phyloP scores from a whole-genome alignment of 2,797 vertebrate genomes.

The Spinus olivaceus region DNA sequence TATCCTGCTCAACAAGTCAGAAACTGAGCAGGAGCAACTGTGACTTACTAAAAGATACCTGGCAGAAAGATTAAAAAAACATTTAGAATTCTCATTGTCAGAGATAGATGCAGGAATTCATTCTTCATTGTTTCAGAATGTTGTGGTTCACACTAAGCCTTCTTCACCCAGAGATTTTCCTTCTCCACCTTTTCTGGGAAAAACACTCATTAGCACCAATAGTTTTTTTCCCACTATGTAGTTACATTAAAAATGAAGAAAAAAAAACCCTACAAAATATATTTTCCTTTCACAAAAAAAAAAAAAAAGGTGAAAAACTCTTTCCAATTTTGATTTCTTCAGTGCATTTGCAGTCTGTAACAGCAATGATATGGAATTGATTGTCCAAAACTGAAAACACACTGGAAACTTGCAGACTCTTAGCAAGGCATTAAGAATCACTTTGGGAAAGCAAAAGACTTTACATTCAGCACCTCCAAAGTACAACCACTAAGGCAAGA shows the following conservation, averaged over 20 bases:
- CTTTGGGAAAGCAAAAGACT: background rate
- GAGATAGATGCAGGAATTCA: background rate
- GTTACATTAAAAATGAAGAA: background rate
- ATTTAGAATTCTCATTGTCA: background rate
- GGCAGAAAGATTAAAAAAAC: background rate
- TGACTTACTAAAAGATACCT: background rate
- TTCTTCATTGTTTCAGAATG: background rate
- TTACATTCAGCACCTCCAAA: background rate
- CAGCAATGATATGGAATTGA: background rate
- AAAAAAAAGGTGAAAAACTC: background rate
- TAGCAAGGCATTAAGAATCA: background rate
- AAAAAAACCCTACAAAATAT: background rate
- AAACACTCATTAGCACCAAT: background rate
- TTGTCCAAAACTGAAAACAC: background rate
- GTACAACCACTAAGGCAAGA: background rate
- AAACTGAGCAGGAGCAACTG: background rate
- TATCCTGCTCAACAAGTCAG: background rate
- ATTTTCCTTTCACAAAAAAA: background rate
- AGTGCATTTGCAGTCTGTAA: background rate
- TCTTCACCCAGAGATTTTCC: background rate
- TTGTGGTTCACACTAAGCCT: background rate
- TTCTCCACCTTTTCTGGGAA: background rate
- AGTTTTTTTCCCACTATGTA: background rate
- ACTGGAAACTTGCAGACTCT: background rate
- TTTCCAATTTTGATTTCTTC: background rate